Evolutionary conservation across 1,140 invertebrate genomes (phyloP), one percentile per base, ranked within the genome.

Genomic region (Zaprionus capensis): DNA sequence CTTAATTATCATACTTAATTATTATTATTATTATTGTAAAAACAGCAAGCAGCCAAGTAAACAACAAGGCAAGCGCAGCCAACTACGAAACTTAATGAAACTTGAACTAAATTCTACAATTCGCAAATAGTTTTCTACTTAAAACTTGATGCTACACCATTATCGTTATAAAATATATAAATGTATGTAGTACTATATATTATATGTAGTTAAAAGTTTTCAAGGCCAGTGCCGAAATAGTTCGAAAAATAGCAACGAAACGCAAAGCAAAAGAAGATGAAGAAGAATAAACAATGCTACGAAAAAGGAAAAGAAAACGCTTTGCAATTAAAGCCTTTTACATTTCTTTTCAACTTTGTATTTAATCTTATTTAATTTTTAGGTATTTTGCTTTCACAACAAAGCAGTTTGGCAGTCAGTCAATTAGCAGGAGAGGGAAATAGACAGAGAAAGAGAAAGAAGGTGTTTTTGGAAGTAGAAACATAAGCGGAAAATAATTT

Each of bases 391-490:
- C 36, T 74, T 72, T 61, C 80, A 61, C 80, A 68, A 87, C 83
- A 91, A 91, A 91, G 88, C 88, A 85, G 90, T 87, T 91, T 91
- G 88, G 88, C 81, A 91, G 88, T 91, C 84, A 91, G 88, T 91
- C 88, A 91, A 63, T 64, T 77, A 74, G 61, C 36, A 46, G 71
- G 31, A 51, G n/a, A 17, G 41, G 41, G 41, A 46, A 17, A 46
- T 20, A 46, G 41, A 51, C 11, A 22, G 46, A 22, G 4, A n/a
- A n/a, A 22, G 20, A 49, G 20, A 49, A 11, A 12, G 2, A 55
- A 38, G 55, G 28, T 64, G 58, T 57, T 46, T 46, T 57, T 38
- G 28, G 63, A 69, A 63, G 34, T 59, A 26, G 44, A 71, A 59
- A 61, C 44, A 62, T 6, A 68, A 71, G 46, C 36, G 34, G 44